Percentiles rank a stretch among this genome's conserved stretches.
These are phyloP conservation scores for Hippocampus comes DNA, from an alignment of 2,113 vertebrate species.

Conservation along the genomic window DNA sequence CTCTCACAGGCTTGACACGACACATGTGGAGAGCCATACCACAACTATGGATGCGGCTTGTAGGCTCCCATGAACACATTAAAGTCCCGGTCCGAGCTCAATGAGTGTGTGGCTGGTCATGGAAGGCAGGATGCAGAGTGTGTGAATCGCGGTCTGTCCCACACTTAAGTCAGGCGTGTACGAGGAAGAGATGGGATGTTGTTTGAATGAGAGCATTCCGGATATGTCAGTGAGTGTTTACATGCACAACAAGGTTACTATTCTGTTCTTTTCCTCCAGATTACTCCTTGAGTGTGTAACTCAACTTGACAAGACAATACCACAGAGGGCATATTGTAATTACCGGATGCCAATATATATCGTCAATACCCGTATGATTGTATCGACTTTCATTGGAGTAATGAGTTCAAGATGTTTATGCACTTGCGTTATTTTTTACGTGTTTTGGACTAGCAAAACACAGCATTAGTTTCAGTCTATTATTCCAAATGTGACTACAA, in stretches of 20 bases:
- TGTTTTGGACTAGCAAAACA: too few relatives aligned
- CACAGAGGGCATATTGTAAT: too few relatives aligned
- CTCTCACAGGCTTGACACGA: conserved; percentile 58
- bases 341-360: too few relatives aligned
- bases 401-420: neutral
- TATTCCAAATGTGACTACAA: neutral
- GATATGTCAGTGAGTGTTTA: conserved; percentile 28
- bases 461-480: neutral
- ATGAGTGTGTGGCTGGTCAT: conserved; percentile 36
- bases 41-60: conserved; percentile 69
- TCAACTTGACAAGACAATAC: too few relatives aligned
- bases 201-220: conserved; percentile 31
- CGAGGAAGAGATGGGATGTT: conserved; percentile 45
- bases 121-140: conserved; percentile 59
- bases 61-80: conserved; percentile 74
- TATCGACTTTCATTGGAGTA: neutral
- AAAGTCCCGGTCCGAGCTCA: conserved; percentile 29
- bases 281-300: too few relatives aligned
- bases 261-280: neutral
- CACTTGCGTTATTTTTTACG: neutral
- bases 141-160: conserved; percentile 62
- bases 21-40: conserved; percentile 68
- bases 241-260: neutral
- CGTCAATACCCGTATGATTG: too few relatives aligned
- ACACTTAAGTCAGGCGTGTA: conserved; percentile 46